These are phyloP conservation scores for Tolypeutes matacus DNA, from an alignment of 2,797 vertebrate genomes.

Conservation along the genomic window DNA sequence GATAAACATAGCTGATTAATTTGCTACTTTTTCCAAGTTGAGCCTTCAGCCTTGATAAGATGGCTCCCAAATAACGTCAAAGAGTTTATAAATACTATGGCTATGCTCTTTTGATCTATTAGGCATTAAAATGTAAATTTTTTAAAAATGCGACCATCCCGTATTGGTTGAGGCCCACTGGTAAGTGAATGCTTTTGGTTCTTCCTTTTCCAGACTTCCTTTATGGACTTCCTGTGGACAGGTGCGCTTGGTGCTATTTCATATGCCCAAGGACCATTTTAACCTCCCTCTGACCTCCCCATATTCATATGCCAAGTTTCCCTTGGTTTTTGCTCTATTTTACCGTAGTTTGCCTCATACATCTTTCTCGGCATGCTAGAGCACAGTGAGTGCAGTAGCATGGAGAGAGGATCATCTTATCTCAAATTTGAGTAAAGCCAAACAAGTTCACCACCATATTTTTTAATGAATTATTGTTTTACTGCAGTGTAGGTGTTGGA, in stretches of 20 bases:
- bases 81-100: background rate
- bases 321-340: background rate
- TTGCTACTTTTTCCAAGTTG: background rate
- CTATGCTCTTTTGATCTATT: background rate
- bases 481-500: background rate
- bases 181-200: background rate
- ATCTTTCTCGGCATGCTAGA: background rate
- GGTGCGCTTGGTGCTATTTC: background rate
- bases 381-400: background rate
- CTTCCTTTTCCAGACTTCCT: too few species aligned
- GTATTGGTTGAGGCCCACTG: background rate
- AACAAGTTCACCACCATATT: background rate
- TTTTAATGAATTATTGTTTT: constrained; percentile 42
- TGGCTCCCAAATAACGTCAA: background rate
- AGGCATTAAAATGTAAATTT: background rate
- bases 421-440: background rate
- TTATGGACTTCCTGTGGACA: too few species aligned
- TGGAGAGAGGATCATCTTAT: background rate
- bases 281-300: background rate
- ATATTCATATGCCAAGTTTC: background rate
- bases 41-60: background rate
- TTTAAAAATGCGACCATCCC: background rate
- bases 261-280: background rate
- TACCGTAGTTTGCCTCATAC: background rate
- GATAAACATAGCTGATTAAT: background rate